Evolutionary conservation across 1,140 invertebrate genomes (phyloP), one percentile per base, ranked within the genome.

Genomic region (Pogonus chalceus): DNA sequence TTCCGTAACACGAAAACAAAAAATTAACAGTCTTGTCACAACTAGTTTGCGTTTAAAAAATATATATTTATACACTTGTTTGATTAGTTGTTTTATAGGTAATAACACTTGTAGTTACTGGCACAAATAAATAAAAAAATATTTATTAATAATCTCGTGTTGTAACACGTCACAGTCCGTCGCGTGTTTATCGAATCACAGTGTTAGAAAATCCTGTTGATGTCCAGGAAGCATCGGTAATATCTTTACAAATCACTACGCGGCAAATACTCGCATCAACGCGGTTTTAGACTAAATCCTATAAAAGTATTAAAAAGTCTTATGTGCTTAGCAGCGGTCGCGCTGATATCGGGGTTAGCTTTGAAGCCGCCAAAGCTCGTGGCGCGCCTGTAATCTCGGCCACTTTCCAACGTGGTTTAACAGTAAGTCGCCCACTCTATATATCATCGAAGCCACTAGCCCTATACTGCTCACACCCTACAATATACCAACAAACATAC

Each of bases 341-440:
- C 63, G 58, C 53, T 60, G 59, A 61, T 60, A 66, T 65, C 65
- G 66, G 64, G 58, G 62, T 66, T 65, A 61, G 60, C 64, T 62
- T 67, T 68, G 68, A 68, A 66, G 61, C 68, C 65, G 62, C 63
- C 68, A 69, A 69, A 65, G 68, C 66, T 64, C 20, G 16, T 14
- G 56, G 22, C 67, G 68, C 68, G 64, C 26, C 76, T 78, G 72
- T 79, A 79, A 79, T 79, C 77, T 79, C 75, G 77, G 73, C 78
- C 78, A 78, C 78, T 79, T 79, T 76, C 78, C 78, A 76, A 69
- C 76, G 73, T 76, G 77, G 77, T 79, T 78, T 79, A 76, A 78
- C 75, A 73, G 75, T 79, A 79, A 78, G 76, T 79, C 77, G 76
- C 72, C 72, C 73, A 77, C 76, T 79, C 78, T 78, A 79, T 79